Percentiles rank a stretch among this genome's conserved stretches.
phyloP scores from a whole-genome alignment of 2,113 vertebrate species.

The Maccullochella peelii region DNA sequence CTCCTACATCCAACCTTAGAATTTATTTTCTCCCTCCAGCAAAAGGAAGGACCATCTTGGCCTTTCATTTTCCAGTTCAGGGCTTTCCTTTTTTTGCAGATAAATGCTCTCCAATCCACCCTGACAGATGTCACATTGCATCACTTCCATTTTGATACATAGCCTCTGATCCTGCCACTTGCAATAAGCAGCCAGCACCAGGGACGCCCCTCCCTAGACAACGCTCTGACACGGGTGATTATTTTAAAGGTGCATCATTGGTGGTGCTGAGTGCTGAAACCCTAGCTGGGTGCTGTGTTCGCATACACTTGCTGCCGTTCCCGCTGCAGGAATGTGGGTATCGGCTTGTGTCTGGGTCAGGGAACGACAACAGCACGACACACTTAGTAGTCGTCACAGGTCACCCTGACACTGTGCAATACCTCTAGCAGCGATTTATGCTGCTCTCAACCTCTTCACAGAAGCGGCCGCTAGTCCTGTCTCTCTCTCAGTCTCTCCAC shows the following conservation, averaged over 20 bases:
- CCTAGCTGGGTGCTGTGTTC: constrained; percentile 42
- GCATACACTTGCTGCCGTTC: constrained; percentile 17
- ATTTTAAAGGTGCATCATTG: constrained; percentile 82
- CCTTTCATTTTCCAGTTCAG: constrained; percentile 90
- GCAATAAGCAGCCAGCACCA: constrained; percentile 82
- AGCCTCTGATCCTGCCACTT: constrained; percentile 87
- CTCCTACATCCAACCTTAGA: constrained; percentile 67
- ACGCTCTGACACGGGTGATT: constrained; percentile 81
- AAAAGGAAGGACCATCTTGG: constrained; percentile 79
- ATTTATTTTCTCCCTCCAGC: constrained; percentile 78
- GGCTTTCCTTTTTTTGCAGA: constrained; percentile 81
- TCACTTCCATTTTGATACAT: constrained; percentile 83
- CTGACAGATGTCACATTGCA: constrained; percentile 87
- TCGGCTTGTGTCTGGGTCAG: constrained; percentile 62
- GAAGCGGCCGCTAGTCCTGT: constrained; percentile 34
- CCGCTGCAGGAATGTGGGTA: constrained; percentile 51
- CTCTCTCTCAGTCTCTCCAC: constrained; percentile 50
- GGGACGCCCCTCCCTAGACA: constrained; percentile 77
- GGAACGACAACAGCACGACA: constrained; percentile 29
- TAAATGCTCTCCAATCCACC: constrained; percentile 85
- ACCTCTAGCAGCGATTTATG: constrained; percentile 58
- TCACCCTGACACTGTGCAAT: constrained; percentile 61
- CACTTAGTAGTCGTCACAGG: constrained; percentile 43
- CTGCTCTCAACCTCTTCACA: constrained; percentile 40
- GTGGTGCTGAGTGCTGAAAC: constrained; percentile 61